Evolutionary conservation across 30 jellyfish, hydroid and myxozoan species (phyloP).

Genomic region (Calvadosia cruxmelitensis): DNA sequence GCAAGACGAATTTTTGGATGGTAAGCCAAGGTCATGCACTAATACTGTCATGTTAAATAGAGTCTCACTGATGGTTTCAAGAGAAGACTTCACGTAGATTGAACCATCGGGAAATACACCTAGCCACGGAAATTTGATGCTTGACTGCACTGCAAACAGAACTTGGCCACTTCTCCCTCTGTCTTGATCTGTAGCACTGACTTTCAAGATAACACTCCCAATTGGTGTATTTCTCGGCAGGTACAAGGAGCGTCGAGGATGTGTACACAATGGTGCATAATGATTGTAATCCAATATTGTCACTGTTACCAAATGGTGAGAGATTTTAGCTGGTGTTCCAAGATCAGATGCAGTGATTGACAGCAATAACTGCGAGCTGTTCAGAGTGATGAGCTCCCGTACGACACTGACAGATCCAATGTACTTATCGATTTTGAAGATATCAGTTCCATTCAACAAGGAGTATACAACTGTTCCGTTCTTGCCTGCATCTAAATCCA

Average conservation of each 20-base stretch:
- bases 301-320: background rate
- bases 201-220: constrained; percentile 5
- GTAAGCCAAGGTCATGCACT: too few relatives aligned
- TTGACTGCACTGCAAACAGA: constrained; percentile 4
- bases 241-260: background rate
- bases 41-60: too few relatives aligned
- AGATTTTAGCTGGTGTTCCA: background rate
- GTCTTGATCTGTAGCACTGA: constrained; percentile 27
- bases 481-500: constrained; percentile 39
- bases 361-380: background rate
- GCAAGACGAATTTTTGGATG: too few relatives aligned
- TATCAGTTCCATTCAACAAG: constrained; percentile 3
- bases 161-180: constrained; percentile 24
- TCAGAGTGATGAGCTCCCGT: background rate
- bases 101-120: background rate
- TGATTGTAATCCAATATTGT: background rate
- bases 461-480: constrained; percentile 26
- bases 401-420: background rate
- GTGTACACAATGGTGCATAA: background rate
- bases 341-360: background rate
- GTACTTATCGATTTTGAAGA: constrained; percentile 22
- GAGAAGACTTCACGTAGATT: background rate
- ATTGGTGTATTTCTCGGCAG: constrained; percentile 1
- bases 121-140: background rate
- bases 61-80: background rate